phyloP scores from a whole-genome alignment of 2,888 invertebrate species.

The Cosmia trapezina region DNA sequence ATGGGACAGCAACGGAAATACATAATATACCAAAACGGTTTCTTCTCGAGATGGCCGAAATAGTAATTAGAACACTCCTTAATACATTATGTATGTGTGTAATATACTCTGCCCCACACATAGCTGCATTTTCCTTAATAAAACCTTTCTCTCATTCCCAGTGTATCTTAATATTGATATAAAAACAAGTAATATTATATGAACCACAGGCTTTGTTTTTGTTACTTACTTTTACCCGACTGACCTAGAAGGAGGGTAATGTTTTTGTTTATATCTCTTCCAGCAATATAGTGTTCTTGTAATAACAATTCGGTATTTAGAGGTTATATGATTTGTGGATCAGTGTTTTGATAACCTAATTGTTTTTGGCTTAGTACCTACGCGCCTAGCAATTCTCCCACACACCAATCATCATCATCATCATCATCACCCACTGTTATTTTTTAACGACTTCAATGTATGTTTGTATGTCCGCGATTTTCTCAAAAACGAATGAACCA shows the following conservation, averaged over 20 bases:
- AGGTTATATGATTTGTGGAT: background rate
- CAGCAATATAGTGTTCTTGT: background rate
- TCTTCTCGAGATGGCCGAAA: conserved; percentile 6
- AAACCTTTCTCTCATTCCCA: conserved; percentile 24
- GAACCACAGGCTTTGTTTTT: conserved; percentile 32
- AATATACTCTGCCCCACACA: conserved; percentile 8
- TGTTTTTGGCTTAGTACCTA: background rate
- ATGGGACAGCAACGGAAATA: background rate
- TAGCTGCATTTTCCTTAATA: conserved; percentile 49
- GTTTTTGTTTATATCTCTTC: conserved; percentile 22
- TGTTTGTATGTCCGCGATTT: too few relatives aligned
- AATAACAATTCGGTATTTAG: background rate
- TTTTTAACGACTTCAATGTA: too few relatives aligned
- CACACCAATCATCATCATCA: too few relatives aligned
- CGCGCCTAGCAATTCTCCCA: too few relatives aligned
- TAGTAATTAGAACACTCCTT: conserved; percentile 41
- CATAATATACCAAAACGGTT: background rate
- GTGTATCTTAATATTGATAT: conserved; percentile 37
- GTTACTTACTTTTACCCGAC: conserved; percentile 13
- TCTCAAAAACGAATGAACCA: too few relatives aligned
- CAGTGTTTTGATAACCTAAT: background rate
- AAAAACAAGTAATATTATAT: conserved; percentile 29
- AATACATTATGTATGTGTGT: conserved; percentile 40
- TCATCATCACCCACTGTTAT: background rate
- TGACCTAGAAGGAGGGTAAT: too few relatives aligned